Base-by-base conservation (phyloP, 2,888 invertebrate genomes). In the Liposcelis brunnea region DNA sequence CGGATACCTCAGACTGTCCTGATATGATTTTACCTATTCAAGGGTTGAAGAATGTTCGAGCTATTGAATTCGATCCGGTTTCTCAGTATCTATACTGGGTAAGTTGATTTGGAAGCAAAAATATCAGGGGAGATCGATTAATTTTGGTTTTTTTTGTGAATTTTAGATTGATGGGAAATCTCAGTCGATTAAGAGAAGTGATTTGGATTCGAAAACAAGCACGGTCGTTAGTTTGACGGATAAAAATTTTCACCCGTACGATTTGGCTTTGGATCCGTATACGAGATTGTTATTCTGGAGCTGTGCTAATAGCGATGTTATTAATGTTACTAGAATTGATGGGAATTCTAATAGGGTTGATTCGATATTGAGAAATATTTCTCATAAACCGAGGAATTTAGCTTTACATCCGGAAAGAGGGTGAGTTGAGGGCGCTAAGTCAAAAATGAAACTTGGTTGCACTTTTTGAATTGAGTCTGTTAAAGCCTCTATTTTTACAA, bases 241-340 rank as follows among this genome's bases (percentile, higher is more conserved):
- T 15, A 51, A 53, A 26, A 52, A 55, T 19, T 50, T 52, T 1
- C 73, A 78, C 47, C 86, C 89, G 0, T 81, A 75, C 56, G 87
- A 91, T 61, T 72, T 94, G 54, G 91, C 82, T 0, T 67, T 94
- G 6, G 93, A 94, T 61, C 77, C 84, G 0, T 69, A 86, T 31
- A 82, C 89, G 0, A 71, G 89, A 12, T 65, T 86, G 1, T 60
- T 95, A 1, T 93, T 89, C 64, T 93, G 91, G 90, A 83, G 87
- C 0, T 89, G 89, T 55, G 69, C 80, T 0, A 72, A 74, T 50
- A 75, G 80, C 7, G 82, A 93, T 59, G 79, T 84, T 0, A 90
- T 94, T 42, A 93, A 93, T 60, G 83, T 89, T 0, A 91, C 91
- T 0, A 72, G 81, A 49, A 76, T 80, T 48, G 73, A 68, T 50